Base-by-base conservation (phyloP, 2,113 vertebrate genomes). In the Tupaia chinensis region DNA sequence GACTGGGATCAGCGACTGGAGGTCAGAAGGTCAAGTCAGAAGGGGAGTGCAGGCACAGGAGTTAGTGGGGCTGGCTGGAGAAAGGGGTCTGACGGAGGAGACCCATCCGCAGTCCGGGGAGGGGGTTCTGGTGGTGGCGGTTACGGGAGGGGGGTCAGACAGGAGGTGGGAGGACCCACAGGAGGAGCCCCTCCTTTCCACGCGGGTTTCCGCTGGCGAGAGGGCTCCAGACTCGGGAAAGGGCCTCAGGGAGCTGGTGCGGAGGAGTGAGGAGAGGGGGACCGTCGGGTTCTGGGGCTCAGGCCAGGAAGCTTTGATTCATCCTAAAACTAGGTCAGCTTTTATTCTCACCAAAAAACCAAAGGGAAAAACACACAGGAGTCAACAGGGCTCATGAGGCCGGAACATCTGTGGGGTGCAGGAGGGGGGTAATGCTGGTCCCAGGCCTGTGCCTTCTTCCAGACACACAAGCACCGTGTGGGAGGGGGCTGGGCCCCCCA, bases 291-390 rank as follows among this genome's bases (percentile, higher is more conserved):
- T 82, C 96, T 78, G 96, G 95, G 98, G 94, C 92, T 93, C 61
- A 11, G 74, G 97, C 97, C 97, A 97, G 97, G 96, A 97, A 96
- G 92, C 60, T 95, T 96, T 97, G 95, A 98, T 97, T 98, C 97
- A 98, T 97, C 95, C 76, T 74, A 96, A 94, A 98, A 98, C 93
- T 98, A 97, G 97, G 97, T 97, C 97, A 98, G 96, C 53, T 95
- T 95, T 92, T 95, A 70, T 72, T 94, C 94, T 95, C 83, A 97
- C 97, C 76, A 81, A 95, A 97, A 96, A 96, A 81, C 70, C 72
- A 83, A 97, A 82, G 63, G 78, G 53, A 65, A 70, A 78, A 80
- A 70, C 65, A 87, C 70, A 60, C 29, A 85, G 91, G 63, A 95
- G n/a, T 90, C 88, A 92, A 78, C 82, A 96, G 80, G 81, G 81